Evolutionary conservation across 2,113 vertebrate genomes (phyloP), one percentile per base, ranked within the genome.

Genomic region (Hippocampus barbouri): DNA sequence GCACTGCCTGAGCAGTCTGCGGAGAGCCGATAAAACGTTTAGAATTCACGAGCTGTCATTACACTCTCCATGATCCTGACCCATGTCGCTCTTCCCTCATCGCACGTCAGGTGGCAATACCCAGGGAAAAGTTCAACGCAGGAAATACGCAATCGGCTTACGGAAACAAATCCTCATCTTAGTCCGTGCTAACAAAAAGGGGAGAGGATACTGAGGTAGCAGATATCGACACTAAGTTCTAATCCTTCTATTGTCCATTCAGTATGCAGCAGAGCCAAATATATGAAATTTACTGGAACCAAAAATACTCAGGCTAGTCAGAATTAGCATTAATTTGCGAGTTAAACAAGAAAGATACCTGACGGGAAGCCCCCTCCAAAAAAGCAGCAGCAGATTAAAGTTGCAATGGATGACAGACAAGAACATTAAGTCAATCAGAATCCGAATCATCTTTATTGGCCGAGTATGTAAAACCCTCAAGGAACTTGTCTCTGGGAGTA

Each of bases 11-110:
- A 77, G 75, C 83, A 75, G 78, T 85, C 90, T 92, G 91, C 84
- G 77, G 75, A 83, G 82, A 72, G 80, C 72, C 66, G 89, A 91
- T 92, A 91, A 92, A 89, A 83, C 80, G 76, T 87, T 91, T 80
- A 83, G 85, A 80, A 92, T 91, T 89, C 87, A 83, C 72, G 34
- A 83, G 83, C 81, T 78, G 78, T 84, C 86, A 83, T 79, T 76
- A 77, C 54, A 74, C 75, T 34, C 21, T 76, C 71, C 73, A 65
- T 65, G 71, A 83, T 75, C 71, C 74, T 45, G 71, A 72, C 68
- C 68, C 68, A 25, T 64, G 62, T 69, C 23, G 5, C 73, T 34
- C 78, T 63, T 73, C 77, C 73, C 66, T 54, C 72, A 60, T 66
- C 68, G 80, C 70, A 69, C 77, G 75, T 70, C 72, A 77, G 76